Evolutionary conservation across 2,888 invertebrate species (phyloP).

Genomic region (Ectobius pallidus): DNA sequence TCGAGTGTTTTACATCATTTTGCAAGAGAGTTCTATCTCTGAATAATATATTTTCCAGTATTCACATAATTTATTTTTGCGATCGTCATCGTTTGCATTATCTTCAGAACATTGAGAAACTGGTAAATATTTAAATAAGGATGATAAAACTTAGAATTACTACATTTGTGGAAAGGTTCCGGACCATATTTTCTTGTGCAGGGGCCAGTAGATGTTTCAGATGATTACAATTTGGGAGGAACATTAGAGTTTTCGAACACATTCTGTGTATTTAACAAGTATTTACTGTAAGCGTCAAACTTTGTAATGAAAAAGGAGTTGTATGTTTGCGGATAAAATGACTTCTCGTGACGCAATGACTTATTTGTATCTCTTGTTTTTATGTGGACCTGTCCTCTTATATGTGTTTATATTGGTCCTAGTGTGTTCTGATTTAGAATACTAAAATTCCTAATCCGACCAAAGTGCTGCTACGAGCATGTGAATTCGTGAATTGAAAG

Average conservation of each 20-base stretch:
- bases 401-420: too few relatives aligned
- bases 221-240: background rate
- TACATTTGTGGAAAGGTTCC: background rate
- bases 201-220: background rate
- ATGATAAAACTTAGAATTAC: background rate
- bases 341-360: too few relatives aligned
- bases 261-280: background rate
- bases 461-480: too few relatives aligned
- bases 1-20: too few relatives aligned
- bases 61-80: background rate
- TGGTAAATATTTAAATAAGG: background rate
- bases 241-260: background rate
- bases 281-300: background rate
- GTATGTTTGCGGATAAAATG: too few relatives aligned
- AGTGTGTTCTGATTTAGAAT: too few relatives aligned
- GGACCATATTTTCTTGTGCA: background rate
- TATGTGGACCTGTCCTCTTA: too few relatives aligned
- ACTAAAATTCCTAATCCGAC: too few relatives aligned
- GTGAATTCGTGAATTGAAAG: too few relatives aligned
- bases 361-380: too few relatives aligned
- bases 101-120: background rate
- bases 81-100: background rate
- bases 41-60: background rate
- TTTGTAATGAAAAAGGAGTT: too few relatives aligned
- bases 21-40: background rate